phyloP scores from a whole-genome alignment of 2,113 vertebrate species.

The Zosterops japonicus region DNA sequence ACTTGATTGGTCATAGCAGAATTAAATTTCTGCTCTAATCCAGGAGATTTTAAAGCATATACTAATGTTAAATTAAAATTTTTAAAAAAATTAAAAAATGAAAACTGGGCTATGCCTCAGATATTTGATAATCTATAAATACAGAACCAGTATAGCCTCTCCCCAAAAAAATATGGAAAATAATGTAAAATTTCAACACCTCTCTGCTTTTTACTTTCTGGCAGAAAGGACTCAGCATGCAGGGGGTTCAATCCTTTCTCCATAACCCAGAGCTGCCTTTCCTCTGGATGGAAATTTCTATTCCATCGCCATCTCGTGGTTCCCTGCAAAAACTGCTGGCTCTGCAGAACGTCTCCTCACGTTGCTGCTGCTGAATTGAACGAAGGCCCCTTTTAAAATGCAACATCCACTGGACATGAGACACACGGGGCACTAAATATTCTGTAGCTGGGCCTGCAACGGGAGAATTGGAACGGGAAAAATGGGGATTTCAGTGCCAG shows the following conservation, averaged over 20 bases:
- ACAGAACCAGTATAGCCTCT: neutral
- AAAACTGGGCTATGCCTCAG: neutral
- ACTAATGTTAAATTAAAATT: neutral
- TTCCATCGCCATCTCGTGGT: slow-evolving; percentile 55
- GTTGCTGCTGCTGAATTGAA: neutral
- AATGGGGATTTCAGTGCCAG: rapidly evolving
- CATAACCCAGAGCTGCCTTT: neutral
- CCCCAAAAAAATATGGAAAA: neutral
- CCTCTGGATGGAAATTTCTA: neutral
- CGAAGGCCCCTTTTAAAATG: neutral
- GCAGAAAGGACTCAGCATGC: neutral
- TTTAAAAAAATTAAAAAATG: neutral
- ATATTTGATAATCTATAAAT: neutral
- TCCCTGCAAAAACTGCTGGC: neutral
- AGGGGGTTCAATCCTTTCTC: neutral
- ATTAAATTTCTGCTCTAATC: neutral
- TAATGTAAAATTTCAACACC: neutral
- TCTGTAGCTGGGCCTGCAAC: rapidly evolving
- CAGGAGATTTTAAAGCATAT: neutral
- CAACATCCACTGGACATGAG: neutral
- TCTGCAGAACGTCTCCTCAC: neutral
- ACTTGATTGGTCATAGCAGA: neutral
- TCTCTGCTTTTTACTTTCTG: neutral
- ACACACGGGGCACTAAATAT: neutral
- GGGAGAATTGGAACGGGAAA: neutral